Conservation (phyloP, 2,797 vertebrate genomes). For the Ceryle rudis region DNA sequence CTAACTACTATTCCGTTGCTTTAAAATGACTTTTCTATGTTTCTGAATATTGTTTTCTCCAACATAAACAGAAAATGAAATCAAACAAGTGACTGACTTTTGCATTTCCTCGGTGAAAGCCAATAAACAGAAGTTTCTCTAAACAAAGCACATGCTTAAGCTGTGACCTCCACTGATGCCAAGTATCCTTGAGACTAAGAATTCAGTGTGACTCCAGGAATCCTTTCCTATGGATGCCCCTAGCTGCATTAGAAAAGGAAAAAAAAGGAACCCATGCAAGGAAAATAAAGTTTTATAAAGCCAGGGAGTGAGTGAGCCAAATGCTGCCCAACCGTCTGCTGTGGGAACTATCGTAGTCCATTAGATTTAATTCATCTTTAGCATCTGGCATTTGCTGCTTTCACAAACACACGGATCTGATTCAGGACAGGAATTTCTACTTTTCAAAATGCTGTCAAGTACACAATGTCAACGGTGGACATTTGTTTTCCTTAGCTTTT, state of each 20-base stretch:
- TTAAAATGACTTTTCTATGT: background rate
- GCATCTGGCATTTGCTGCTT: slow-evolving; percentile 16
- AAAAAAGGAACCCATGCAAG: background rate
- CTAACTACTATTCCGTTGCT: background rate
- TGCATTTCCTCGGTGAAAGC: slow-evolving; percentile 35
- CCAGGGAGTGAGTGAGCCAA: background rate
- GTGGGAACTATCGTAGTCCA: background rate
- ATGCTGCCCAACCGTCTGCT: background rate
- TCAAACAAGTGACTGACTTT: background rate
- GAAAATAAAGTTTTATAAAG: background rate
- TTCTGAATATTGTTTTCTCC: slow-evolving; percentile 1
- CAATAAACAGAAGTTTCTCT: slow-evolving; percentile 28
- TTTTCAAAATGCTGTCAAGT: slow-evolving; percentile 17
- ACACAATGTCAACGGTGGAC: background rate
- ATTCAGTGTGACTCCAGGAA: background rate
- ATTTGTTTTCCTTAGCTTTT: background rate
- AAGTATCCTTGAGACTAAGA: slow-evolving; percentile 22
- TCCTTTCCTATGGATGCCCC: background rate
- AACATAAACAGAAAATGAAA: slow-evolving; percentile 6
- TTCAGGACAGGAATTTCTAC: background rate
- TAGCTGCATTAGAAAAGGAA: background rate
- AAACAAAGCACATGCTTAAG: slow-evolving; percentile 53
- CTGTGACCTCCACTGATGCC: background rate
- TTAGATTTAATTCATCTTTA: background rate
- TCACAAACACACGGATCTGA: background rate